Conservation (phyloP, 1,140 invertebrate genomes). For the Apis mellifera region DNA sequence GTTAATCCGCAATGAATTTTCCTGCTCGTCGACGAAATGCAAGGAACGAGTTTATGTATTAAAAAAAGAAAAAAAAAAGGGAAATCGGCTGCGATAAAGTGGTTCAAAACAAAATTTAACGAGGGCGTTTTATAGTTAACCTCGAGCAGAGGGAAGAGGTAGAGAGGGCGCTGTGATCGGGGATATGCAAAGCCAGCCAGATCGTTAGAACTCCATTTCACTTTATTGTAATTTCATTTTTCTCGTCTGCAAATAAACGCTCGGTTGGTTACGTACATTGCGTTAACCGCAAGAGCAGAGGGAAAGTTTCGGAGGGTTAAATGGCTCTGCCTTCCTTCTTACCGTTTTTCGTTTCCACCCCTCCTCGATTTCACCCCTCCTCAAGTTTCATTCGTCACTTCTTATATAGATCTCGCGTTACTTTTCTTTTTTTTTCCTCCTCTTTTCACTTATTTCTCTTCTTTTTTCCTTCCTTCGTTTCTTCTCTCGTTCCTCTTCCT, state of each 20-base stretch:
- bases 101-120: constrained; percentile 51
- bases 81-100: constrained; percentile 21
- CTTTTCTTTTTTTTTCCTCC: not conserved
- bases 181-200: constrained; percentile 34
- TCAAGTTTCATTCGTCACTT: constrained; percentile 1
- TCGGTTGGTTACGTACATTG: constrained; percentile 68
- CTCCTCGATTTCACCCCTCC: not conserved
- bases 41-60: not conserved
- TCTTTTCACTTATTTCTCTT: no score
- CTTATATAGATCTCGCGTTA: not conserved
- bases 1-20: constrained; percentile 35
- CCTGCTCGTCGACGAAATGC: constrained; percentile 3
- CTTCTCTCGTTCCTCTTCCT: not conserved
- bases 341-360: not conserved
- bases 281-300: constrained; percentile 56
- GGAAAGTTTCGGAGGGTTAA: constrained; percentile 69
- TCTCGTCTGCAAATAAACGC: constrained; percentile 72
- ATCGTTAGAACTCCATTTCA: constrained; percentile 69
- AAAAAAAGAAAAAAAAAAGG: constrained; percentile 14
- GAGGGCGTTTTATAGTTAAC: constrained; percentile 55
- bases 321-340: constrained; percentile 54
- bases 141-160: no score
- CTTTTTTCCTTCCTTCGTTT: no score
- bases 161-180: not conserved
- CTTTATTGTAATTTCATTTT: constrained; percentile 74